Evolutionary conservation across 23 tunicate genomes (phyloP).

Genomic region (Trididemnum nubilum): DNA sequence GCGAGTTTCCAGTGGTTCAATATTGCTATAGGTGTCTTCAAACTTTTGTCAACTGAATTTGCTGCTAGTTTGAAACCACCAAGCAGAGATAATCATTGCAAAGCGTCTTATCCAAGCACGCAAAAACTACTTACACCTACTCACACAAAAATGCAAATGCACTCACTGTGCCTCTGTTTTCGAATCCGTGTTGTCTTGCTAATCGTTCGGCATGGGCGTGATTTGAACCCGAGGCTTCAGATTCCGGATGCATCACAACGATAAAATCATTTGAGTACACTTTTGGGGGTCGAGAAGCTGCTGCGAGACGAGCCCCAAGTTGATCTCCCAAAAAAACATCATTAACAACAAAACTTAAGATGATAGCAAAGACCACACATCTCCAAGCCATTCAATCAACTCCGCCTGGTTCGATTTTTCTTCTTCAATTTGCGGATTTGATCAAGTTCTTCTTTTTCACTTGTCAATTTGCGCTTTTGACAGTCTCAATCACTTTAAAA

Average conservation of each 20-base stretch:
- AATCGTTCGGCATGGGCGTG: constrained; percentile 70
- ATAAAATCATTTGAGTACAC: constrained; percentile 78
- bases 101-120: too few relatives aligned
- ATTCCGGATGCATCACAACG: constrained; percentile 50
- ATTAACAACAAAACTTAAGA: neutral
- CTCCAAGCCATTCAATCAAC: neutral
- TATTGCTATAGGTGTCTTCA: too few relatives aligned
- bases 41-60: too few relatives aligned
- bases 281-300: neutral
- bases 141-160: too few relatives aligned
- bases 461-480: too few relatives aligned
- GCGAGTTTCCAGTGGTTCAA: too few relatives aligned
- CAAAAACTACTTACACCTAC: too few relatives aligned
- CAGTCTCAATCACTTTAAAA: too few relatives aligned
- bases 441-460: too few relatives aligned
- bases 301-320: neutral
- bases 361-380: neutral
- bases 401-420: neutral
- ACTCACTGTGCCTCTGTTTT: constrained; percentile 78
- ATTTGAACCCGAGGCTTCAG: constrained; percentile 10
- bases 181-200: constrained; percentile 78
- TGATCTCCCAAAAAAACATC: neutral
- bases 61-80: too few relatives aligned
- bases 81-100: too few relatives aligned
- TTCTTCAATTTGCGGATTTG: neutral